Percentiles rank a stretch among this genome's conserved stretches.
These are phyloP conservation scores for Panzeria rudis DNA, from an alignment of 2,888 invertebrate species.

Conservation along the genomic window DNA sequence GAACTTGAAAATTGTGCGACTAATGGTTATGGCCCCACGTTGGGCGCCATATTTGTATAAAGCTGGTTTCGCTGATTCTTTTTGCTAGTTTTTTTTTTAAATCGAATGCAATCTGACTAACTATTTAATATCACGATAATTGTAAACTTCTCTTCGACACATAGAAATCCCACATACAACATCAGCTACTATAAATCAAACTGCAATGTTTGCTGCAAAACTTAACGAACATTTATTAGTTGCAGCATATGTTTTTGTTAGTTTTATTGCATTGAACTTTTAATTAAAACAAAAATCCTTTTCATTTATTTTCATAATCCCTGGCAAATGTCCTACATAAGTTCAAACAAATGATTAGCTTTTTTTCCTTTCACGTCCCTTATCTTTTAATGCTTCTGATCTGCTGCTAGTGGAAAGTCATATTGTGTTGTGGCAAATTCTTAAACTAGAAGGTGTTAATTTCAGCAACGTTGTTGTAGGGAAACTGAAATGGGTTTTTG, in stretches of 20 bases:
- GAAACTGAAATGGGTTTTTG: constrained; percentile 23
- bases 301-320: constrained; percentile 63
- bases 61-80: too few species aligned
- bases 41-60: too few species aligned
- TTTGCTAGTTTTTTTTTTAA: too few species aligned
- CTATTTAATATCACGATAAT: too few species aligned
- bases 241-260: constrained; percentile 59
- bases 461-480: constrained; percentile 49
- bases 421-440: constrained; percentile 34
- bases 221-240: constrained; percentile 60
- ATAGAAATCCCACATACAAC: background rate
- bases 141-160: background rate
- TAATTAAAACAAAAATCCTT: constrained; percentile 65
- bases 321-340: constrained; percentile 59
- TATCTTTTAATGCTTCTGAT: background rate
- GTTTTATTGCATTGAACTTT: constrained; percentile 70
- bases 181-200: background rate
- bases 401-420: constrained; percentile 5
- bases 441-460: constrained; percentile 71
- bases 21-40: too few species aligned
- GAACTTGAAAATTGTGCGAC: too few species aligned
- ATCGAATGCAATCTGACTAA: too few species aligned
- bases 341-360: constrained; percentile 66
- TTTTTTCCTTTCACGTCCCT: constrained; percentile 21
- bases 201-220: constrained; percentile 2